phyloP scores from a whole-genome alignment of 2,888 invertebrate species.

The Zelleria hepariella region DNA sequence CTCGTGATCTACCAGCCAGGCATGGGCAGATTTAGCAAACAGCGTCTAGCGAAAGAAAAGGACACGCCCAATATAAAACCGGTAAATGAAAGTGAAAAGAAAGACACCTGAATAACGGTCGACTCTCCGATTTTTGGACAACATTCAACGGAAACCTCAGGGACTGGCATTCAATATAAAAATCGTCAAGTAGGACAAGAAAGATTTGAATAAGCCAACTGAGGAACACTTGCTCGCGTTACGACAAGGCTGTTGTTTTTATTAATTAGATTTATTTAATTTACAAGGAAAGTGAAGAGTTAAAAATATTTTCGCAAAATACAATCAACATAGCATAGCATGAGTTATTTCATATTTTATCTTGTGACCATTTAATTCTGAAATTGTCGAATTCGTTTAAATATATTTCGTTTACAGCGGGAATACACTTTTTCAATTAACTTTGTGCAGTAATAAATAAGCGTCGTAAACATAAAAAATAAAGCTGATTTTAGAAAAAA shows the following conservation, averaged over 20 bases:
- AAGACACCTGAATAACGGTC: constrained; percentile 57
- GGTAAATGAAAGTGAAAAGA: constrained; percentile 61
- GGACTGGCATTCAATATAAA: constrained; percentile 52
- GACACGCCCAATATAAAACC: constrained; percentile 34
- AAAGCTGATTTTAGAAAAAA: constrained; percentile 6
- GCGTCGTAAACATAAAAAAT: not conserved
- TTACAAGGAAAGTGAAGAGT: not conserved
- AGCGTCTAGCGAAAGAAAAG: constrained; percentile 69
- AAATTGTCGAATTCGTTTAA: constrained; percentile 59
- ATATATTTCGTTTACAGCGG: constrained; percentile 49
- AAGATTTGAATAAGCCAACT: constrained; percentile 51
- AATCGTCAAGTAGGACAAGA: constrained; percentile 43
- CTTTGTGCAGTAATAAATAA: constrained; percentile 2
- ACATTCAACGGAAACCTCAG: constrained; percentile 63
- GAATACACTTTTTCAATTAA: constrained; percentile 17
- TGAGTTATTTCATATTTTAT: constrained; percentile 50
- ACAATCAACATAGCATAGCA: constrained; percentile 45
- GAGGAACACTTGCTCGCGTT: constrained; percentile 46
- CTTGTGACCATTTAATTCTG: constrained; percentile 60
- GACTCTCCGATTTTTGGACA: constrained; percentile 55
- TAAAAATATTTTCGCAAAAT: constrained; percentile 33
- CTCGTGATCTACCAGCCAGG: constrained; percentile 93
- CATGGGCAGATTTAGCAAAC: constrained; percentile 84
- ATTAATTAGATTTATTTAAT: constrained; percentile 35
- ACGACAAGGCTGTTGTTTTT: constrained; percentile 40